Evolutionary conservation across 2,888 invertebrate species (phyloP).

Genomic region (Trichacis sp.): DNA sequence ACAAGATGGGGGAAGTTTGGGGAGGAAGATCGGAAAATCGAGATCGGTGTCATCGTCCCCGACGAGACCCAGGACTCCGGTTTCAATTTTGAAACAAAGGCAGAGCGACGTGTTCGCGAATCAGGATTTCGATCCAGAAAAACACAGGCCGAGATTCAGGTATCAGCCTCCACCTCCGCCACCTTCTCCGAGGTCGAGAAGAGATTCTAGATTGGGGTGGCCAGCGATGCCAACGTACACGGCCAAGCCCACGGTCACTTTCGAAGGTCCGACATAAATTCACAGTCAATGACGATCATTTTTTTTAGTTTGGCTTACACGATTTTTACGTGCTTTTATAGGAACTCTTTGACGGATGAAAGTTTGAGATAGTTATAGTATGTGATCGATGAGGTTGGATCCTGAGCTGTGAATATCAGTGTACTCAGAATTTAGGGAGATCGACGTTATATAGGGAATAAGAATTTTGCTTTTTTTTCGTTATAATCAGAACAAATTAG

Average conservation of each 20-base stretch:
- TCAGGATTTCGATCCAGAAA: conserved; percentile 80
- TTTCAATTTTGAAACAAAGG: conserved; percentile 65
- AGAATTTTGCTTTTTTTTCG: no score
- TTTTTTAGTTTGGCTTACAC: not conserved
- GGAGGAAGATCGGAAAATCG: conserved; percentile 35
- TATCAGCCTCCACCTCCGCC: conserved; percentile 79
- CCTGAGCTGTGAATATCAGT: no score
- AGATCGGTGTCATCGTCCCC: conserved; percentile 47
- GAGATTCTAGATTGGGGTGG: conserved; percentile 70
- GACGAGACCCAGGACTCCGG: conserved; percentile 58
- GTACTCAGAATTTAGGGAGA: no score
- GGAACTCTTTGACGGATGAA: not conserved
- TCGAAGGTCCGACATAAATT: conserved; percentile 75
- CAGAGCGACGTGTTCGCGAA: conserved; percentile 72
- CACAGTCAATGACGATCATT: not conserved
- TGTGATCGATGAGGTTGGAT: no score
- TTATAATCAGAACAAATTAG: no score
- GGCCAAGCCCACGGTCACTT: conserved; percentile 78
- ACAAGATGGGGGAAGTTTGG: conserved; percentile 9
- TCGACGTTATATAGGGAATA: no score
- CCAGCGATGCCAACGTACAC: conserved; percentile 71
- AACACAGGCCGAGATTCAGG: conserved; percentile 81
- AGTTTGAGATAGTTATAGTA: no score
- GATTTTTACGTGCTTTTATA: no score
- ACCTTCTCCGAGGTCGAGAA: conserved; percentile 70